A percentile compares a stretch with the other conserved stretches of the same genome.
Evolutionary conservation across 1,140 invertebrate genomes (phyloP).

Genomic region (Saccostrea cuccullata): DNA sequence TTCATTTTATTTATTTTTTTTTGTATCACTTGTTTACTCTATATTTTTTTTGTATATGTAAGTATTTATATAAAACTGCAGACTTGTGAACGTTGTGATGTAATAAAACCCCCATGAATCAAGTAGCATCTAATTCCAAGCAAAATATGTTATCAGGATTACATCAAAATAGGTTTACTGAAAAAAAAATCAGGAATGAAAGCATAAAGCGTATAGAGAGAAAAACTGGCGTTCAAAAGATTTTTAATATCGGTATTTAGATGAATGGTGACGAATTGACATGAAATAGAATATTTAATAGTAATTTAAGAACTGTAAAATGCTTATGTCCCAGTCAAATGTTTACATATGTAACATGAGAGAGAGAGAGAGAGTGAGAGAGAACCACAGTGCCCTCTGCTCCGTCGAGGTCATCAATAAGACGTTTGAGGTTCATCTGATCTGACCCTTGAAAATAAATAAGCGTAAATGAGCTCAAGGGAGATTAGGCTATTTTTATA

Average conservation of each 20-base stretch:
- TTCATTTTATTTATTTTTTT: neutral
- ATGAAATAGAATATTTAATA: neutral
- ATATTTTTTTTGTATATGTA: neutral
- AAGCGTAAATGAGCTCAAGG: neutral
- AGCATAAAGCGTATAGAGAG: neutral
- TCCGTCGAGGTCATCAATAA: neutral
- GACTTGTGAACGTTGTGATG: neutral
- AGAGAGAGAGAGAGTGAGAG: neutral
- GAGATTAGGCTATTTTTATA: neutral
- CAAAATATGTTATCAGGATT: neutral
- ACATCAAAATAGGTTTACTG: neutral
- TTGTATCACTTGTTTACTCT: neutral
- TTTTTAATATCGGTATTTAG: neutral
- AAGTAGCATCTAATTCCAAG: neutral
- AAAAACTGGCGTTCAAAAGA: neutral
- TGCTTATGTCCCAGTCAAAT: neutral
- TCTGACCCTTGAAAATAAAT: neutral
- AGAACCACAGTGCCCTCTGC: neutral
- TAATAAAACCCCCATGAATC: neutral
- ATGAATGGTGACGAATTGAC: slow-evolving; percentile 3
- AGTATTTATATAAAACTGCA: neutral
- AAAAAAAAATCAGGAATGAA: neutral
- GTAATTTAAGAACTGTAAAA: neutral
- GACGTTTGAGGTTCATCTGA: neutral
- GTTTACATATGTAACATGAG: neutral